Conservation (phyloP, 1,140 invertebrate genomes). For the Drosophila prosaltans region DNA sequence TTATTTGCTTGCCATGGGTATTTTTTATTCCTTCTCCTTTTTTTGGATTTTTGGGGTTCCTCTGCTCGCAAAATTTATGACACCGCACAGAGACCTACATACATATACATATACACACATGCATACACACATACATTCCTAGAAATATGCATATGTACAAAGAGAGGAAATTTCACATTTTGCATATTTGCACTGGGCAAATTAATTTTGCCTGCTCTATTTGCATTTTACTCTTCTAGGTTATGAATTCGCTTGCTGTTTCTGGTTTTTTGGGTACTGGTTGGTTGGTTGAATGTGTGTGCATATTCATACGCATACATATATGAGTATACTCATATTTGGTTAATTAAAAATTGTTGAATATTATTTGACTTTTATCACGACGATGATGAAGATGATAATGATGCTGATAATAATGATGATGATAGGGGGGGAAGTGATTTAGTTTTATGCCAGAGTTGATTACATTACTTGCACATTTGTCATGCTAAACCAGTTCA, state of each 20-base stretch:
- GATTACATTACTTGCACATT: constrained; percentile 17
- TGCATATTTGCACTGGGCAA: constrained; percentile 59
- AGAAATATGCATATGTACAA: constrained; percentile 33
- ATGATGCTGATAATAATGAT: neutral
- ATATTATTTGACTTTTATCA: constrained; percentile 49
- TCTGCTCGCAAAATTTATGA: constrained; percentile 48
- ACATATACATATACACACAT: too few relatives aligned
- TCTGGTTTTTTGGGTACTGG: neutral
- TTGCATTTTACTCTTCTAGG: constrained; percentile 40
- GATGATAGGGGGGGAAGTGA: neutral
- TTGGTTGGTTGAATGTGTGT: constrained; percentile 4
- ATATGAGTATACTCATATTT: constrained; percentile 34
- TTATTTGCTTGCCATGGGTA: constrained; percentile 41
- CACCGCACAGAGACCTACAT: constrained; percentile 22
- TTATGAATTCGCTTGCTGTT: constrained; percentile 1
- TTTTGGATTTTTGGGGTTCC: constrained; percentile 27
- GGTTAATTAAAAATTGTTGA: constrained; percentile 62
- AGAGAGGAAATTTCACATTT: constrained; percentile 22
- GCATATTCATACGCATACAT: constrained; percentile 2
- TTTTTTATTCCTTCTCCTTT: neutral
- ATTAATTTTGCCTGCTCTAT: constrained; percentile 59
- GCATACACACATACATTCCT: constrained; percentile 28
- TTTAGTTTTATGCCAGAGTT: constrained; percentile 10
- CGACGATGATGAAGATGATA: neutral
- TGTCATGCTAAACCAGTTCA: constrained; percentile 12